These are phyloP conservation scores for Tapirus terrestris DNA, from an alignment of 2,113 vertebrate species.

Conservation along the genomic window DNA sequence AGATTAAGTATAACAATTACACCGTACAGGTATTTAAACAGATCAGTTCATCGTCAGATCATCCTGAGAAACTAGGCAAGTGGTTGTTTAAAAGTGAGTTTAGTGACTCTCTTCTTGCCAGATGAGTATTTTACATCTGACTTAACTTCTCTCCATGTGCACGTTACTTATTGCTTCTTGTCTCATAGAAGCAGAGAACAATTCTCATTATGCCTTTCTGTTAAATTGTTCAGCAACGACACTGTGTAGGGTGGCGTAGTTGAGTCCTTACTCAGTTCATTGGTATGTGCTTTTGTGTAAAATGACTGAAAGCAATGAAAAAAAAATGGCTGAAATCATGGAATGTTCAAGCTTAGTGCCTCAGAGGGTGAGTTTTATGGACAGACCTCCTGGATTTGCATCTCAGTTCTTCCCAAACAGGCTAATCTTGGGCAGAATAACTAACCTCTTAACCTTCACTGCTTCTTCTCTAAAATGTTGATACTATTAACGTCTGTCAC, in stretches of 20 bases:
- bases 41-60: not conserved
- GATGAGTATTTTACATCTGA: not conserved
- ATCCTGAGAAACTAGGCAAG: not conserved
- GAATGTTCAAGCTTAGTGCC: not conserved
- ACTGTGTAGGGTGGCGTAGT: not conserved
- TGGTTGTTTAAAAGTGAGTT: not conserved
- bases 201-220: not conserved
- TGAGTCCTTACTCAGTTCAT: not conserved
- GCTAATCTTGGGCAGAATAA: not conserved
- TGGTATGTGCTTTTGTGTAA: not conserved
- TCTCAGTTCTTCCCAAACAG: not conserved
- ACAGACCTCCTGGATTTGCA: not conserved
- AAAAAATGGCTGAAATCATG: too few relatives aligned
- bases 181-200: not conserved
- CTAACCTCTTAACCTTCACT: not conserved
- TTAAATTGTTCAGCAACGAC: not conserved
- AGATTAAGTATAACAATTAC: too few relatives aligned
- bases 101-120: not conserved
- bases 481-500: not conserved
- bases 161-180: not conserved
- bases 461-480: not conserved
- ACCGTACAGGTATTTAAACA: not conserved
- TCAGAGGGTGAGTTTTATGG: not conserved
- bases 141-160: not conserved
- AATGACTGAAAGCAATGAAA: not conserved